A percentile compares a stretch with the other conserved stretches of the same genome.
These are phyloP conservation scores for Melanostoma mellinum DNA, from an alignment of 2,888 invertebrate genomes.

Conservation along the genomic window DNA sequence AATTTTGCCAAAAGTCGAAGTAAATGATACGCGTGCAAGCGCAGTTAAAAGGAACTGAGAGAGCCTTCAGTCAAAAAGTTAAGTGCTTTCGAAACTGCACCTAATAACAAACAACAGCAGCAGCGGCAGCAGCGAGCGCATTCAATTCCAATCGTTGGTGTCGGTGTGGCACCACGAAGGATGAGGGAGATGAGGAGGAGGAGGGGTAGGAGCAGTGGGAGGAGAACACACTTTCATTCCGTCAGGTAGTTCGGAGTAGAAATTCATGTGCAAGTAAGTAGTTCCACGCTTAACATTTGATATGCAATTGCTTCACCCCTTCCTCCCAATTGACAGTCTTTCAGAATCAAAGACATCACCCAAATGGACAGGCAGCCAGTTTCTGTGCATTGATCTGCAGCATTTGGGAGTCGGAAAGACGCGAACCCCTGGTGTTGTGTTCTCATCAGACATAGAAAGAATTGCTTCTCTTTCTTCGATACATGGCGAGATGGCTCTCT, in stretches of 20 bases:
- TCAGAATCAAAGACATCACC: constrained; percentile 42
- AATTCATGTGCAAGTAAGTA: constrained; percentile 54
- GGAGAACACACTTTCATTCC: constrained; percentile 30
- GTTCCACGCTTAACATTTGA: constrained; percentile 48
- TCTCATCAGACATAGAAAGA: constrained; percentile 24
- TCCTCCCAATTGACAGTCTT: constrained; percentile 14
- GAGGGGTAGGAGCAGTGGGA: too few relatives aligned
- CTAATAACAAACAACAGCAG: constrained; percentile 43
- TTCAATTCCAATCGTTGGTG: constrained; percentile 23
- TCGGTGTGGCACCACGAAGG: constrained; percentile 17
- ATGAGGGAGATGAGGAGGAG: background rate
- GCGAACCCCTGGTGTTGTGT: constrained; percentile 22
- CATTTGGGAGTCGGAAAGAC: constrained; percentile 15
- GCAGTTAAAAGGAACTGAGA: background rate
- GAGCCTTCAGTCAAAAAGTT: constrained; percentile 51
- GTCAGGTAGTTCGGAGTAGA: constrained; percentile 52
- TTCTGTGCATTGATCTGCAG: constrained; percentile 46
- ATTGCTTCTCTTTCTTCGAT: constrained; percentile 21
- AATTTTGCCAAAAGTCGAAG: constrained; percentile 37
- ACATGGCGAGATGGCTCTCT: background rate
- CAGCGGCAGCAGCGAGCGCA: constrained; percentile 21
- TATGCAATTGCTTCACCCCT: constrained; percentile 46
- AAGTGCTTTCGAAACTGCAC: constrained; percentile 62
- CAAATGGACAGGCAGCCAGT: constrained; percentile 42
- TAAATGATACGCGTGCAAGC: constrained; percentile 11